Base-by-base conservation (phyloP, 2,888 invertebrate species). In the Pilophorus perplexus region DNA sequence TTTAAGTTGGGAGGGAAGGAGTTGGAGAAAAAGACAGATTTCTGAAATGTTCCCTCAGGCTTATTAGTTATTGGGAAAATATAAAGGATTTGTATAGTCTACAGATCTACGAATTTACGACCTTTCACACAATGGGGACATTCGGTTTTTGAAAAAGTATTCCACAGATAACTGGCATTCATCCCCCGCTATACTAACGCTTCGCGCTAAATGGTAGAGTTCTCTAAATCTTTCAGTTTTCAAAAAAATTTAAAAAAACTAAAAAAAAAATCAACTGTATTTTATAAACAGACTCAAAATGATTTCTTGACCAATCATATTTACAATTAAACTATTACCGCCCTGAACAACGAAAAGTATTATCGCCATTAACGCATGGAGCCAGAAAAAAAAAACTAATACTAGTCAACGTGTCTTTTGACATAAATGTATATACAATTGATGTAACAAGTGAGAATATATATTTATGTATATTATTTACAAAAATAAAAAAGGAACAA, bases 351-450 rank as follows among this genome's bases (percentile, higher is more conserved):
- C 40, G n/a, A 20, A 3, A 20, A 25, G 37, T 33, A 40, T 60
- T 46, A 44, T 60, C 42, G 60, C 25, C 28, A 50, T 55, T 23
- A 44, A 25, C 37, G 22, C 18, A 55, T 12, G 42, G 44, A 55
- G 54, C 54, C 40, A 65, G 50, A 65, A 64, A 67, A 68, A n/a
- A 67, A 64, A 65, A 54, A 54, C 54, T 64, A 62, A 64, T 62
- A 68, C 68, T 68, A 68, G 68, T 66, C 62, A 68, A 68, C 68
- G 60, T 68, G 68, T 68, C 68, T 68, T 68, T 68, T 68, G 68
- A 69, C 67, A 68, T 66, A 64, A 67, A 64, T 23, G 48, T 67
- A 69, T 67, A 64, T 67, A 67, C 68, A 65, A 67, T 65, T 52
- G 42, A 25, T 59, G 59, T 59, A 59, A 59, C 59, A 59, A 59